A percentile compares a stretch with the other conserved stretches of the same genome.
Conservation (phyloP, 35 echinoderm and acorn worm genomes). For the Ophiothrix spiculata region DNA sequence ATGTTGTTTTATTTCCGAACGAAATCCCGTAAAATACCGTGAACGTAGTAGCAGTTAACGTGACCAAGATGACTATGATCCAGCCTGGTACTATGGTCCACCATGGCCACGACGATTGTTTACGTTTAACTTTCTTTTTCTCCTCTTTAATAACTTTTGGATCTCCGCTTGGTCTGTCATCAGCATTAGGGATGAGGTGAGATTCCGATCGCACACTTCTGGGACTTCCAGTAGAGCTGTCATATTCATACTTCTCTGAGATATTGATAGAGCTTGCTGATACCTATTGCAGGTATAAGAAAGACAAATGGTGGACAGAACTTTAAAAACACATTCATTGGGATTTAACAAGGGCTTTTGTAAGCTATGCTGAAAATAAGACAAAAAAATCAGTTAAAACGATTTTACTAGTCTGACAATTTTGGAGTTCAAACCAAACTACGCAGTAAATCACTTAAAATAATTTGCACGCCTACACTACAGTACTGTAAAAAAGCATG, state of each 20-base stretch:
- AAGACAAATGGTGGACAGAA: no score
- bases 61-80: constrained; percentile 51
- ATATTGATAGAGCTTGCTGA: background rate
- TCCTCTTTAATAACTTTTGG: background rate
- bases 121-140: constrained; percentile 53
- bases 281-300: background rate
- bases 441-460: no score
- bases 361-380: no score
- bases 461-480: no score
- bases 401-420: no score
- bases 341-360: no score
- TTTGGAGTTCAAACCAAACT: no score
- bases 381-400: no score
- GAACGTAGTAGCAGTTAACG: constrained; percentile 50
- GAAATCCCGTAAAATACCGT: constrained; percentile 82
- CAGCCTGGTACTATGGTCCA: constrained; percentile 80
- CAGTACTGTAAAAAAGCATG: no score
- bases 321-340: no score
- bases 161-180: background rate
- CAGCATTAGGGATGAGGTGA: background rate
- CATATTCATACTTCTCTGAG: background rate
- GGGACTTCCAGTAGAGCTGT: background rate
- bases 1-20: constrained; percentile 49
- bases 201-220: constrained; percentile 14
- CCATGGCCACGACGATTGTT: constrained; percentile 68